A percentile compares a stretch with the other conserved stretches of the same genome.
These are phyloP conservation scores for Enteromius viviparus DNA, from an alignment of 2,797 vertebrate species.

Conservation along the genomic window DNA sequence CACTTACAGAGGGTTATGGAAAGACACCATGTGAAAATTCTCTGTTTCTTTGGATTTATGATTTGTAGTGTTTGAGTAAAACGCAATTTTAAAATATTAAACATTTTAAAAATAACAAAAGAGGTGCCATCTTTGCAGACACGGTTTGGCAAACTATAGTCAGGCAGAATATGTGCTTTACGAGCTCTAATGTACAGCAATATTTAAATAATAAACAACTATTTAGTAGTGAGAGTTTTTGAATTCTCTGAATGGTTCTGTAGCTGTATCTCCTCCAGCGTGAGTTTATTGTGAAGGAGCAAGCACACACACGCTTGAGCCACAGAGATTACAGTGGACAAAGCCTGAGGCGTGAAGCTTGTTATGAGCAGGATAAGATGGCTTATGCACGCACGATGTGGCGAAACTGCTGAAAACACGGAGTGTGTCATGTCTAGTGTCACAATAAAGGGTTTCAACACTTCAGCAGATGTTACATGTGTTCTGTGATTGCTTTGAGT, in stretches of 20 bases:
- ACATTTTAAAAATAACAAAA: too few species aligned
- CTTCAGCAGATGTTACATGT: not conserved
- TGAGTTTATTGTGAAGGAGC: conserved; percentile 33
- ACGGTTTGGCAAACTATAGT: not conserved
- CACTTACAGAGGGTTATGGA: not conserved
- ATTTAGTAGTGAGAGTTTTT: not conserved
- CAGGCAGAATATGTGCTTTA: not conserved
- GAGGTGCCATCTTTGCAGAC: too few species aligned
- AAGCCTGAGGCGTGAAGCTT: conserved; percentile 43
- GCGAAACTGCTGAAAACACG: conserved; percentile 1
- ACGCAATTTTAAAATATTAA: not conserved
- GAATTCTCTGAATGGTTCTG: not conserved
- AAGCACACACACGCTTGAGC: conserved; percentile 43
- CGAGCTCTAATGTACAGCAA: not conserved
- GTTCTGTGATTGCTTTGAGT: not conserved
- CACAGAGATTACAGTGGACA: conserved; percentile 53
- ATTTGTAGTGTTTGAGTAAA: not conserved
- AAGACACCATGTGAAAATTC: not conserved
- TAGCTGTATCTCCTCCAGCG: not conserved
- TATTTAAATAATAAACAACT: not conserved
- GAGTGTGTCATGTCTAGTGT: conserved; percentile 8
- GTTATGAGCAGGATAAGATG: conserved; percentile 28
- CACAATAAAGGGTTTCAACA: conserved; percentile 20
- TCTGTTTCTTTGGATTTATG: not conserved
- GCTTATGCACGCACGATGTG: conserved; percentile 17